Percentiles rank a stretch among this genome's conserved stretches.
Evolutionary conservation across 2,797 vertebrate species (phyloP).

Genomic region (Acanthurus lineatus): DNA sequence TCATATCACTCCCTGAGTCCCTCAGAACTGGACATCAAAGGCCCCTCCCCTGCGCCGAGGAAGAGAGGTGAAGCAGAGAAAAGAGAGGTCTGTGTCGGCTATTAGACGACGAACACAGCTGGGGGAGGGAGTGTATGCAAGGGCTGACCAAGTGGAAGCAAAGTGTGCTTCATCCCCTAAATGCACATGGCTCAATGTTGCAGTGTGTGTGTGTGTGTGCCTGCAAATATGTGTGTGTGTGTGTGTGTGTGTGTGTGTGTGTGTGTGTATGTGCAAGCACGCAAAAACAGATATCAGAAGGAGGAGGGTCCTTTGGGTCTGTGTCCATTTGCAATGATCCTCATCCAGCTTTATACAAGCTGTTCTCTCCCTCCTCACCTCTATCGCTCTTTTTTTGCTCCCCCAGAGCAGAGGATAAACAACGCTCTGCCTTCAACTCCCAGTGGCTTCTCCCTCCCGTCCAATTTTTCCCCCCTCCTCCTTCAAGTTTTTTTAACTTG

Average conservation of each 20-base stretch:
- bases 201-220: constrained; percentile 22
- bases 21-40: constrained; percentile 75
- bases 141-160: constrained; percentile 60
- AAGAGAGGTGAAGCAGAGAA: constrained; percentile 62
- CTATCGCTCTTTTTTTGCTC: constrained; percentile 40
- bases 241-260: background rate
- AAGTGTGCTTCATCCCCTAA: constrained; percentile 66
- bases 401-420: constrained; percentile 61
- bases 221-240: background rate
- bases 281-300: constrained; percentile 31
- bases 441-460: constrained; percentile 28
- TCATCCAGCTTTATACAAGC: constrained; percentile 60
- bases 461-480: constrained; percentile 20
- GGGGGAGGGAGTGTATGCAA: constrained; percentile 58
- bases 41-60: constrained; percentile 59
- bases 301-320: constrained; percentile 56
- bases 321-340: constrained; percentile 71
- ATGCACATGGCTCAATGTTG: constrained; percentile 66
- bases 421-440: constrained; percentile 49
- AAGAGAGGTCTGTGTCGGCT: constrained; percentile 62
- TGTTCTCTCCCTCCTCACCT: constrained; percentile 50
- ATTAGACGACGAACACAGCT: constrained; percentile 65
- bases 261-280: background rate
- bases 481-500: constrained; percentile 46
- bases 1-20: constrained; percentile 62